phyloP scores from a whole-genome alignment of 2,797 vertebrate genomes.

The Enteromius paludinosus region DNA sequence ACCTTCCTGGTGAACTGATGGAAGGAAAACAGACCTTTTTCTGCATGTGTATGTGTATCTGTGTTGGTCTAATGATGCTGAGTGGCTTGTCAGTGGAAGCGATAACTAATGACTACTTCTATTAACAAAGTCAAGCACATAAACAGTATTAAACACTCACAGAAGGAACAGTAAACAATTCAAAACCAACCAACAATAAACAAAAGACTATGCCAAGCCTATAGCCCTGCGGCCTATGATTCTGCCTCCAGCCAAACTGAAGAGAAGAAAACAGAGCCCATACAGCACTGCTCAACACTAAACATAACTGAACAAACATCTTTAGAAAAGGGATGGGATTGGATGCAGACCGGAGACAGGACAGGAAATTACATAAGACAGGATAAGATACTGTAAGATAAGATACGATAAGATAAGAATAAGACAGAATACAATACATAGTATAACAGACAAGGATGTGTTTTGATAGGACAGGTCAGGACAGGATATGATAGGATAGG shows the following conservation, averaged over 20 bases:
- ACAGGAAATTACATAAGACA: background rate
- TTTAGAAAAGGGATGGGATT: background rate
- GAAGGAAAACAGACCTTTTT: background rate
- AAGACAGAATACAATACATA: background rate
- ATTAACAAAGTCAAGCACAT: slow-evolving; percentile 42
- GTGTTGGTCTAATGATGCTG: background rate
- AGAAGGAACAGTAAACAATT: slow-evolving; percentile 31
- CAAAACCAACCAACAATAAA: slow-evolving; percentile 21
- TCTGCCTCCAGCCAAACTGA: slow-evolving; percentile 15
- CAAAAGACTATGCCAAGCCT: slow-evolving; percentile 15
- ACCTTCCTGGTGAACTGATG: background rate
- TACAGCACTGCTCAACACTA: background rate
- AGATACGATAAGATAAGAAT: background rate
- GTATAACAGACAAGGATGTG: background rate
- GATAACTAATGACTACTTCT: slow-evolving; percentile 44
- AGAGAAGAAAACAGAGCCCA: slow-evolving; percentile 1
- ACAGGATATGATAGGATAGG: too few relatives aligned
- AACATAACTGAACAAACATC: background rate
- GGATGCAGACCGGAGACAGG: background rate
- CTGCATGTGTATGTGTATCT: background rate
- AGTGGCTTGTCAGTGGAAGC: slow-evolving; percentile 22
- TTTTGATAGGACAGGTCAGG: background rate
- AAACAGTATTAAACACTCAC: slow-evolving; percentile 40
- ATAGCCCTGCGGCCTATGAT: background rate
- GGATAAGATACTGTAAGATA: too few relatives aligned